Evolutionary conservation across 1,140 invertebrate species (phyloP).

Genomic region (Portunus trituberculatus): DNA sequence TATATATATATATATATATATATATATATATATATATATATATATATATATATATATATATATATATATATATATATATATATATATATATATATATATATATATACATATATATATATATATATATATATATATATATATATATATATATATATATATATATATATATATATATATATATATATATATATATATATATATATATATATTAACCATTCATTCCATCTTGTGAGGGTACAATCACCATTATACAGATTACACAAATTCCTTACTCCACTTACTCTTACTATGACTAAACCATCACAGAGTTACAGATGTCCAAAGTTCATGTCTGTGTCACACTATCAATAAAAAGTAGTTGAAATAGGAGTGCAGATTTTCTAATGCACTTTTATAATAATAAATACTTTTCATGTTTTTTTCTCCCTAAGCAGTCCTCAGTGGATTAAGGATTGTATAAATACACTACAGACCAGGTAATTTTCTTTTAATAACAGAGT

Average conservation of each 20-base stretch:
- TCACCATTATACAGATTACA: neutral
- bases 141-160: conserved; percentile 50
- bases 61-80: conserved; percentile 61
- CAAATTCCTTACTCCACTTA: neutral
- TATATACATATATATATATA: neutral
- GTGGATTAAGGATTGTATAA: no score
- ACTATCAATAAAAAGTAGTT: neutral
- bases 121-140: conserved; percentile 33
- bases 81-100: conserved; percentile 46
- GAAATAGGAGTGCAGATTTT: neutral
- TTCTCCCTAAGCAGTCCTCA: no score
- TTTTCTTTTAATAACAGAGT: no score
- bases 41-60: conserved; percentile 61
- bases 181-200: conserved; percentile 52
- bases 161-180: conserved; percentile 32
- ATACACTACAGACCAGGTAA: no score
- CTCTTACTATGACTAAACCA: neutral
- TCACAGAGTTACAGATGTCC: neutral
- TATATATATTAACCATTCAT: neutral
- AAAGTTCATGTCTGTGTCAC: neutral
- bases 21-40: conserved; percentile 47
- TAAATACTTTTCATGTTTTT: neutral
- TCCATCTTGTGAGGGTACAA: neutral
- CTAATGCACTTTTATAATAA: neutral
- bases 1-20: conserved; percentile 53